Evolutionary conservation across 2,888 invertebrate genomes (phyloP), one percentile per base, ranked within the genome.

Genomic region (Abrostola tripartita): DNA sequence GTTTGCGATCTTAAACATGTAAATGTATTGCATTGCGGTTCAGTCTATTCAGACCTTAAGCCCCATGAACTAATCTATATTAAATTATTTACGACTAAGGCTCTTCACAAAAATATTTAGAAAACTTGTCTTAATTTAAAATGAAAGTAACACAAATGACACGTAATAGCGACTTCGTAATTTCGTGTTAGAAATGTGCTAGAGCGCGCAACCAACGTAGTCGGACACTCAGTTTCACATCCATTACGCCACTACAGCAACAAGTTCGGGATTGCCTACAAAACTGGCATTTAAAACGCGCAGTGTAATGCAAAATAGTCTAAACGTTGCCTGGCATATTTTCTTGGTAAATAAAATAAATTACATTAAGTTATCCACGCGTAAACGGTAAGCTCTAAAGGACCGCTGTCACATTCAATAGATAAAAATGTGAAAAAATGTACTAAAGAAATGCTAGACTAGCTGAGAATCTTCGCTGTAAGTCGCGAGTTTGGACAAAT

Each of bases 311-410:
- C 41, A 24, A 12, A 61, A 51, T 44, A 55, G 37, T 35, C 9
- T 38, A 37, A 42, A 67, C 35, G 53, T 51, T 53, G 37, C 38
- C 47, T 1, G 51, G 44, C 24, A 63, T 71, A 68, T 76, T 79
- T 72, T 71, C 62, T 61, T 57, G 56, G 68, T 61, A 54, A 59
- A 77, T 65, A 62, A 52, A 66, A 65, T 64, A 68, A 67, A 72
- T 80, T 72, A 72, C 72, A 49, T 63, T 66, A 66, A 68, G 74
- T 74, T 68, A 75, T 69, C 66, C 61, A 57, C 51, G 58, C 52
- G 65, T 71, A 69, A 73, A 67, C 55, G 62, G 56, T 59, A 61
- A 57, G 71, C 61, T 61, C 55, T 53, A 40, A 58, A 65, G 58
- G 60, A 40, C 65, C 65, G 65, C 72, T 71, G 66, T 78, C 79